Evolutionary conservation across 2,888 invertebrate species (phyloP).

Genomic region (Neuroscelio doddi): DNA sequence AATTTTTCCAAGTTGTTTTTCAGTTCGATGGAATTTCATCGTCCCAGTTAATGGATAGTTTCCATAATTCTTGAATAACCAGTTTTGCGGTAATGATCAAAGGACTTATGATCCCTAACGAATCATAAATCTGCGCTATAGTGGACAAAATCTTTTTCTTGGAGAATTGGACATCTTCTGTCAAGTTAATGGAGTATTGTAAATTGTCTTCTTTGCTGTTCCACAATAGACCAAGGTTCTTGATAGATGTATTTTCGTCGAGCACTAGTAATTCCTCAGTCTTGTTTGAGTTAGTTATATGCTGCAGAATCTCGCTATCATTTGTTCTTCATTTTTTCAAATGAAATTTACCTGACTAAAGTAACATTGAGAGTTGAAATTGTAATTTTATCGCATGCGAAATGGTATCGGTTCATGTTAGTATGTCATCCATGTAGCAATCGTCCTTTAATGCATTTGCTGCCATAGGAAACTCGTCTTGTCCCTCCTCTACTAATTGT

Average conservation of each 20-base stretch:
- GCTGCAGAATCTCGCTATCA: not conserved
- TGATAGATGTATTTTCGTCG: too few relatives aligned
- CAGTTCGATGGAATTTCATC: conserved; percentile 1
- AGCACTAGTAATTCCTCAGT: conserved; percentile 10
- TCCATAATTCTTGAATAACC: conserved; percentile 35
- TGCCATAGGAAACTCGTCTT: conserved; percentile 44
- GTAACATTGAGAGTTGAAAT: too few relatives aligned
- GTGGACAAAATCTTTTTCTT: conserved; percentile 30
- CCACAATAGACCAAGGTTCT: conserved; percentile 40
- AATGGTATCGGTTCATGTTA: conserved; percentile 5
- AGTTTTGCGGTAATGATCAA: conserved; percentile 35
- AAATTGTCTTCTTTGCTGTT: too few relatives aligned
- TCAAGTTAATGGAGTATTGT: too few relatives aligned
- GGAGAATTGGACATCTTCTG: not conserved
- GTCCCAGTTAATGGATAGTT: conserved; percentile 21
- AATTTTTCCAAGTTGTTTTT: conserved; percentile 6
- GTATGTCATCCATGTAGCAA: conserved; percentile 46
- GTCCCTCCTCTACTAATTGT: too few relatives aligned
- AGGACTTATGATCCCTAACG: conserved; percentile 36
- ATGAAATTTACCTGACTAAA: conserved; percentile 17
- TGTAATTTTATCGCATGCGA: too few relatives aligned
- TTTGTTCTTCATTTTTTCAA: conserved; percentile 38
- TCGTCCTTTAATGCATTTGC: conserved; percentile 30
- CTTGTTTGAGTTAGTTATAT: conserved; percentile 6
- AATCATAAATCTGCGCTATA: too few relatives aligned